These are phyloP conservation scores for Ditylenchus weischeri DNA, from an alignment of 2,888 invertebrate species.

Conservation along the genomic window DNA sequence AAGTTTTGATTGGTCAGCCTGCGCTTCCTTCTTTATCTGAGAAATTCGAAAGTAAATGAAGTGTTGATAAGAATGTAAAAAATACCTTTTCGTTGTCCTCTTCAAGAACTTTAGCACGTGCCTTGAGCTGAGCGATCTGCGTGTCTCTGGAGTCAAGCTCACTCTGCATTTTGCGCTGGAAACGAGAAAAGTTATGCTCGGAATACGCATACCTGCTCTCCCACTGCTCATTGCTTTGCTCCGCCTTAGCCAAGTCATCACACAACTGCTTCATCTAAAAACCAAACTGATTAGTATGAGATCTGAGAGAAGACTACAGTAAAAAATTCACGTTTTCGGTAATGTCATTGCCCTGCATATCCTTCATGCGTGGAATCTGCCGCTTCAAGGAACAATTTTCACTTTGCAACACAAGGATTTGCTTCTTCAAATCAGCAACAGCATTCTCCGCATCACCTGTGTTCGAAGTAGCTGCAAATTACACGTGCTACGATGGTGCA, in stretches of 20 bases:
- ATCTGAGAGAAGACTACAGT: neutral
- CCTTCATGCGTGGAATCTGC: conserved; percentile 12
- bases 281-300: neutral
- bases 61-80: too few species aligned
- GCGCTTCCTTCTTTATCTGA: conserved; percentile 21
- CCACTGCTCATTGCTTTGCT: conserved; percentile 7
- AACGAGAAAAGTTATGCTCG: conserved; percentile 4
- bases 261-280: conserved; percentile 18
- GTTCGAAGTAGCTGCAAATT: too few species aligned
- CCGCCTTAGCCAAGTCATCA: conserved; percentile 7
- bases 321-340: conserved; percentile 17
- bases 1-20: conserved; percentile 16
- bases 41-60: conserved; percentile 1
- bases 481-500: too few species aligned
- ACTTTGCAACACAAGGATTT: conserved; percentile 9
- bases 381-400: conserved; percentile 13
- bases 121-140: conserved; percentile 1
- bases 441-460: too few species aligned
- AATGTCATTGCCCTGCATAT: conserved; percentile 18
- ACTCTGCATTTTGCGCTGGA: conserved; percentile 8
- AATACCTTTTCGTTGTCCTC: conserved; percentile 23
- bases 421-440: conserved; percentile 12
- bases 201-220: neutral
- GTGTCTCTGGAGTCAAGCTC: conserved; percentile 19
- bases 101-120: conserved; percentile 16